Conservation (phyloP, 2,888 invertebrate genomes). For the Pristionchus fissidentatus region DNA sequence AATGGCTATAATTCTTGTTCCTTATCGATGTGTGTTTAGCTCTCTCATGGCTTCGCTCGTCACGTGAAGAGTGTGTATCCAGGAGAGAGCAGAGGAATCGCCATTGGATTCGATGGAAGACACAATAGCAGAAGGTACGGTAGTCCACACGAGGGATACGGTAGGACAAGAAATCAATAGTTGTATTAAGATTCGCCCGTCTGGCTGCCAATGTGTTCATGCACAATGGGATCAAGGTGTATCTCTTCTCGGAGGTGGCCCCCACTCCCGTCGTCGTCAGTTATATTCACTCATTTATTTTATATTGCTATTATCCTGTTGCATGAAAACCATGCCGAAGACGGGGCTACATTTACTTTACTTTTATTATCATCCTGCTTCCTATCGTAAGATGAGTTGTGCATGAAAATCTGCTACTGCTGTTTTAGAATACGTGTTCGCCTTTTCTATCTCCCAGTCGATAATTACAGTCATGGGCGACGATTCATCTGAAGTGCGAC, state of each 20-base stretch:
- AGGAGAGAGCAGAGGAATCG: conserved; percentile 60
- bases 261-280: conserved; percentile 90
- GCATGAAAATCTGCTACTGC: not conserved
- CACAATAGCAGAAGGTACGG: conserved; percentile 63
- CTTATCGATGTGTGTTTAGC: not conserved
- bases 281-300: conserved; percentile 43
- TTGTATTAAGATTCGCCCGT: conserved; percentile 85
- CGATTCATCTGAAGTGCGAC: conserved; percentile 84
- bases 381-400: not conserved
- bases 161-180: not conserved
- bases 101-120: conserved; percentile 74
- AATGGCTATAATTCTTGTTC: not conserved
- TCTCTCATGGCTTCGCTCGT: conserved; percentile 70
- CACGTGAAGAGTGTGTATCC: conserved; percentile 62
- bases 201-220: conserved; percentile 89
- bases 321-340: not conserved
- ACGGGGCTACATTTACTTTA: no score
- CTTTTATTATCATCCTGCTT: not conserved
- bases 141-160: not conserved
- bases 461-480: conserved; percentile 83
- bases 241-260: conserved; percentile 85
- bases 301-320: no score
- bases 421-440: conserved; percentile 14
- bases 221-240: conserved; percentile 85
- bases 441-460: not conserved